Percentiles rank a stretch among this genome's conserved stretches.
Conservation (phyloP, 2,113 vertebrate genomes). For the Silurus asotus region DNA sequence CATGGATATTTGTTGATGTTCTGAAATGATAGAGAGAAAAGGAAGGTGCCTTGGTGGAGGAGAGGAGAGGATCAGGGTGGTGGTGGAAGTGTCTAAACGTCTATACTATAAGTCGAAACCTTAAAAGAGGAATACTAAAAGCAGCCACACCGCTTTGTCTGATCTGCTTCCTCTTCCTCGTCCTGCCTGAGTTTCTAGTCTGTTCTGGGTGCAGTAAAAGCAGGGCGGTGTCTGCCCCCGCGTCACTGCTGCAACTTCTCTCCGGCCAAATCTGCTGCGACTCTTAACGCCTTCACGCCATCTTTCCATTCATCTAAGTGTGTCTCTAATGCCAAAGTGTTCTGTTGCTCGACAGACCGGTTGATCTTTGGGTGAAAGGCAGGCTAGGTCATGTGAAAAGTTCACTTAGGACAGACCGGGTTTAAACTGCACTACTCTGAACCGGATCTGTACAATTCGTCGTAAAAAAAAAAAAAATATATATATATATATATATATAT, state of each 20-base stretch:
- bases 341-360: background rate
- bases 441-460: background rate
- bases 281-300: background rate
- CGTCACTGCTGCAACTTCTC: constrained; percentile 9
- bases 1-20: background rate
- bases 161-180: constrained; percentile 33
- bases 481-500: too few species aligned
- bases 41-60: background rate
- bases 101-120: too few species aligned
- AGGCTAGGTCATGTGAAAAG: background rate
- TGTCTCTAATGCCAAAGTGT: background rate
- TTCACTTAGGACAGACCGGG: background rate
- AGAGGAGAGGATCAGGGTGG: too few species aligned
- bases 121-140: background rate
- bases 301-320: background rate
- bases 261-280: background rate
- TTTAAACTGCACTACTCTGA: background rate
- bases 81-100: too few species aligned
- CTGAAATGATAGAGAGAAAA: background rate
- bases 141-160: background rate
- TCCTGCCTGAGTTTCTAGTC: constrained; percentile 46
- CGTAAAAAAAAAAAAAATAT: too few species aligned
- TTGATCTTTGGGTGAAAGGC: background rate
- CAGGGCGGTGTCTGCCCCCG: constrained; percentile 43
- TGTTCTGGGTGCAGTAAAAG: constrained; percentile 24